These are phyloP conservation scores for human (Homo sapiens) DNA, from an alignment of 2,113 vertebrate species.

Conservation along the genomic window GRCh38 chr1:99239501-99240000, in stretches of 20 bases:
- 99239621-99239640: background rate
- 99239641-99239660: background rate
- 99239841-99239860: background rate
- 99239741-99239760: background rate
- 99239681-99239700: background rate
- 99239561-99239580: background rate
- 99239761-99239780: too few species aligned
- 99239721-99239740: background rate
- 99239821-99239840: background rate
- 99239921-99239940: background rate
- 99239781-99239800: background rate
- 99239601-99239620: background rate
- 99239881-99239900: background rate
- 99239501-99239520: background rate
- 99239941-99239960: background rate
- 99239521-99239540: background rate
- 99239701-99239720: background rate
- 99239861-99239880: too few species aligned
- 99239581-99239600: background rate
- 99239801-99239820: background rate
- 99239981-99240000: background rate
- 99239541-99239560: background rate
- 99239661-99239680: background rate
- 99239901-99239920: background rate
- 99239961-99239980: background rate